These are phyloP conservation scores for Sesamia nonagrioides DNA, from an alignment of 1,140 invertebrate genomes.

Conservation along the genomic window DNA sequence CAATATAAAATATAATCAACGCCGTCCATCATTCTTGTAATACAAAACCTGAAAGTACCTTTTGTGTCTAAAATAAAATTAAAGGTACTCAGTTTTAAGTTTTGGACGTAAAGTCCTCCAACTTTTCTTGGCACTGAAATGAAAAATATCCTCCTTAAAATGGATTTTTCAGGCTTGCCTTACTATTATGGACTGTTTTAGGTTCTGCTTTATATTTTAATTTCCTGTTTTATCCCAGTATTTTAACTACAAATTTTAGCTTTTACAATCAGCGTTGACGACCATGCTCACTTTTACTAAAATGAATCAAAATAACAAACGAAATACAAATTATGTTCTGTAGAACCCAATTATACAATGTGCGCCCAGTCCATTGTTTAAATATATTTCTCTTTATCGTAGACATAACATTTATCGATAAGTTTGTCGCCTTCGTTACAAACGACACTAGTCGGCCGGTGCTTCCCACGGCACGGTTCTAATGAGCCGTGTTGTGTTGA, in stretches of 20 bases:
- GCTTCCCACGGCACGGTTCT: constrained; percentile 80
- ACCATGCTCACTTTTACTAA: not conserved
- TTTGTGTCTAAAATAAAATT: constrained; percentile 35
- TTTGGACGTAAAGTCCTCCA: constrained; percentile 15
- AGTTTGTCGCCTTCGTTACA: constrained; percentile 35
- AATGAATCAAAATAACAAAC: not conserved
- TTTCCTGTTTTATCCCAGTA: not conserved
- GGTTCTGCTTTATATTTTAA: not conserved
- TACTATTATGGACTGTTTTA: not conserved
- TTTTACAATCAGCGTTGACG: not conserved
- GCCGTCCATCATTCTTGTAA: constrained; percentile 23
- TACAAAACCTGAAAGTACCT: constrained; percentile 28
- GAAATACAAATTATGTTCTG: not conserved
- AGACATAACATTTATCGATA: constrained; percentile 53
- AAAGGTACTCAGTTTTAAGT: constrained; percentile 28
- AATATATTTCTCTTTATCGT: not conserved
- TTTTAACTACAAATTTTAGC: not conserved
- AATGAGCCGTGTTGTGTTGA: constrained; percentile 81
- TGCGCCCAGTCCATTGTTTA: not conserved
- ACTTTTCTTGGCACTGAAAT: constrained; percentile 5
- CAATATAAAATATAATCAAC: constrained; percentile 36
- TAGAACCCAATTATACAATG: too few species aligned
- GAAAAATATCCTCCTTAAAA: constrained; percentile 6
- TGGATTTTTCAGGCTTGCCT: not conserved
- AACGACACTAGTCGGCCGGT: constrained; percentile 63